Base-by-base conservation (phyloP, 2,113 vertebrate genomes). In the Cynoglossus semilaevis region DNA sequence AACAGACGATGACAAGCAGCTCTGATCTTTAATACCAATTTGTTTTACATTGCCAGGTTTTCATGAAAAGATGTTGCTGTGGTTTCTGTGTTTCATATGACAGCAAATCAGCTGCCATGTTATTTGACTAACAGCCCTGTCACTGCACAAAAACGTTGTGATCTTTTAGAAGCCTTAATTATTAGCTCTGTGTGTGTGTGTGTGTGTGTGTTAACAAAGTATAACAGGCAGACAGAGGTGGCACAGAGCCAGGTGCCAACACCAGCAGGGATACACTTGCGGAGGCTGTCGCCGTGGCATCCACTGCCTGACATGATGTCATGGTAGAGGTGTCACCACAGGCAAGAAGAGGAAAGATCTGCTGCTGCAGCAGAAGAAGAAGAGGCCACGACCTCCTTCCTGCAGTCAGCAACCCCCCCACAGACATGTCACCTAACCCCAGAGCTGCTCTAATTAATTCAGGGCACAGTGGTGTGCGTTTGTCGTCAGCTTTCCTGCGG, bases 301-400 rank as follows among this genome's bases (percentile, higher is more conserved):
- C 81, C 74, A 63, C 62, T 83, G 69, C 60, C 58, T 67, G 61
- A 67, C 72, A 77, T 38, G 22, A 29, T 29, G 22, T 29, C 22
- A 53, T 58, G 63, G 83, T 58, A 14, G 73, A 58, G 54, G 80
- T 89, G 86, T 88, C 81, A 81, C 77, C 43, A 61, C 72, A 35
- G 77, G 82, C 70, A 13, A 58, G 67, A 58, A 52, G 64, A 37
- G 72, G 74, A 64, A 58, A 60, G 79, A 44, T 74, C 60, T 35
- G 64, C 80, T 64, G 76, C 70, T 70, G 22, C 22, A 29, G 22
- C 22, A 29, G 22, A 29, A 29, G 22, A 29, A 52, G 76, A 66
- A 85, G 85, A 89, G 85, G 87, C 76, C 88, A 86, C 41, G 13
- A 56, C 70, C 83, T 82, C 80, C 84, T 73, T 72, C 61, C 13